Percentiles rank a stretch among this genome's conserved stretches.
These are phyloP conservation scores for Aythya baeri DNA, from an alignment of 2,113 vertebrate species.

Conservation along the genomic window DNA sequence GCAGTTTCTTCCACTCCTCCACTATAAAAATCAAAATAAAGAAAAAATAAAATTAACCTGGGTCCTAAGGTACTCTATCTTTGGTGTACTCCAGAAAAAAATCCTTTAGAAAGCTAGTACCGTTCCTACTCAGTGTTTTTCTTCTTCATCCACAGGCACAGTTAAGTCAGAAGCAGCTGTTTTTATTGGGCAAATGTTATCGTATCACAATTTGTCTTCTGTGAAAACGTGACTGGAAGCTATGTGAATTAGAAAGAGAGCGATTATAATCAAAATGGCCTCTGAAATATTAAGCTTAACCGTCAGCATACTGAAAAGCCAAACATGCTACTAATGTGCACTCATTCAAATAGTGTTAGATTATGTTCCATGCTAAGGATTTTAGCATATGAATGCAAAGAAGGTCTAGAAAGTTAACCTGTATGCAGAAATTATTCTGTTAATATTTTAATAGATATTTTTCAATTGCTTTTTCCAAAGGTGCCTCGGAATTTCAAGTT, in stretches of 20 bases:
- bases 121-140: too few species aligned
- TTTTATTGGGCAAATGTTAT: not conserved
- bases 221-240: not conserved
- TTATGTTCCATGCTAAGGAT: not conserved
- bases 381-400: conserved; percentile 17
- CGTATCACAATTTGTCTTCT: not conserved
- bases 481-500: not conserved
- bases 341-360: conserved; percentile 13
- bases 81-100: not conserved
- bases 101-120: not conserved
- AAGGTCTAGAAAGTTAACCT: conserved; percentile 21
- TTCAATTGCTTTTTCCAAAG: conserved; percentile 19
- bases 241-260: conserved; percentile 2
- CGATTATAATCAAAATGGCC: conserved; percentile 1
- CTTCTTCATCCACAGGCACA: not conserved
- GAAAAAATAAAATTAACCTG: not conserved
- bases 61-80: not conserved
- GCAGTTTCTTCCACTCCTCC: not conserved
- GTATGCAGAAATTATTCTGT: conserved; percentile 12
- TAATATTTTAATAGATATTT: conserved; percentile 37
- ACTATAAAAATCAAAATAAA: not conserved
- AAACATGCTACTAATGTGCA: not conserved
- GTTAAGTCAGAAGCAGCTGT: not conserved
- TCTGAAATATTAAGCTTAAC: conserved; percentile 12
- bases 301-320: not conserved